Evolutionary conservation across 1,140 invertebrate genomes (phyloP), one percentile per base, ranked within the genome.

Genomic region (Hyposmocoma kahamanoa): DNA sequence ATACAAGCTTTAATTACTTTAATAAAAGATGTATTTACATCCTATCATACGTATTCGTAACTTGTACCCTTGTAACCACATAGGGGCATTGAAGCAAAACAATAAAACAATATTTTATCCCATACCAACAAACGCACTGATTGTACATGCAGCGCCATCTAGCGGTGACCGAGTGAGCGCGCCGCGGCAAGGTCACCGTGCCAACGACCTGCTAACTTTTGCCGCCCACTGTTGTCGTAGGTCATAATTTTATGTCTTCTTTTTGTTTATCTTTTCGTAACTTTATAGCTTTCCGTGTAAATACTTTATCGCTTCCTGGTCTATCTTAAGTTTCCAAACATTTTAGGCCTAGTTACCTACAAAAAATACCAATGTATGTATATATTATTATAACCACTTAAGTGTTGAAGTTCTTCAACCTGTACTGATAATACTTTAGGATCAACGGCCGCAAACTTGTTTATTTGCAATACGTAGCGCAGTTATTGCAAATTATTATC

Each of bases 161-260:
- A 54, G 54, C 64, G 66, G 59, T 59, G 67, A 64, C 62, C 58
- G 60, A 47, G 53, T 53, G 59, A 42, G 49, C 26, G 49, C 51
- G 53, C 19, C 51, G 51, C 64, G 44, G 67, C 81, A 84, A 84
- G 79, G 79, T 83, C 79, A 84, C 72, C 67, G 69, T 81, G 81
- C 76, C 82, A 82, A 82, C 62, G 82, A 83, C 77, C 82, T 68
- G 67, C 63, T 77, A 79, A 85, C 79, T 85, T 85, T 83, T 80
- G 77, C 79, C 77, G 76, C 72, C 78, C 70, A 75, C 70, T 80
- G 77, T 85, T 85, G 82, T 76, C 82, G 82, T 85, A 85, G 82
- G 82, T 85, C 82, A 85, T 85, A 79, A 85, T 85, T 85, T 85
- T 85, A 85, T 85, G 77, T 76, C 75, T 85, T 80, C 79, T 85